phyloP scores from a whole-genome alignment of 2,888 invertebrate genomes.

The Lasioglossum marginatum region DNA sequence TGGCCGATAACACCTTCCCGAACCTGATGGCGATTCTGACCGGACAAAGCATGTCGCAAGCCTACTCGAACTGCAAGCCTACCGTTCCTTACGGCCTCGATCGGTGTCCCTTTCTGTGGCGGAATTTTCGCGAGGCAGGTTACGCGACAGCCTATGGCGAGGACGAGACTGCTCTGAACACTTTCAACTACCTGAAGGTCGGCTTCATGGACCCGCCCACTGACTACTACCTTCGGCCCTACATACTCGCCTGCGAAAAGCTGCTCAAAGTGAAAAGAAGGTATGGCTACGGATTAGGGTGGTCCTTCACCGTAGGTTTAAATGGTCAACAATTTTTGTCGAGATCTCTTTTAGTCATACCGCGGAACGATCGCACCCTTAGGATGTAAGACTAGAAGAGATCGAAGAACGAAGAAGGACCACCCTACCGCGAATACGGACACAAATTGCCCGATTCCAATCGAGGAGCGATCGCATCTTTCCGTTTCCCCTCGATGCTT shows the following conservation, averaged over 20 bases:
- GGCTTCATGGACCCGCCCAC: conserved; percentile 91
- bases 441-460: not conserved
- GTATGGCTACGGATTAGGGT: conserved; percentile 37
- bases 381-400: not conserved
- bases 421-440: not conserved
- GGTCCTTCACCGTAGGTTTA: not conserved
- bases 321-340: not conserved
- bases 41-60: conserved; percentile 86
- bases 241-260: conserved; percentile 89
- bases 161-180: conserved; percentile 90
- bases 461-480: not conserved
- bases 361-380: not conserved
- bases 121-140: conserved; percentile 88
- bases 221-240: conserved; percentile 92
- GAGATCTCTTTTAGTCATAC: not conserved
- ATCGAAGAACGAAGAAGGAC: not conserved
- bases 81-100: conserved; percentile 86
- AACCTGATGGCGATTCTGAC: conserved; percentile 94
- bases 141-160: conserved; percentile 93
- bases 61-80: conserved; percentile 86
- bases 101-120: conserved; percentile 92
- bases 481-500: not conserved
- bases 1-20: conserved; percentile 95
- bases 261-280: conserved; percentile 83
- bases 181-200: conserved; percentile 90